These are phyloP conservation scores for Bujurquina vittata DNA, from an alignment of 2,113 vertebrate genomes.

Conservation along the genomic window DNA sequence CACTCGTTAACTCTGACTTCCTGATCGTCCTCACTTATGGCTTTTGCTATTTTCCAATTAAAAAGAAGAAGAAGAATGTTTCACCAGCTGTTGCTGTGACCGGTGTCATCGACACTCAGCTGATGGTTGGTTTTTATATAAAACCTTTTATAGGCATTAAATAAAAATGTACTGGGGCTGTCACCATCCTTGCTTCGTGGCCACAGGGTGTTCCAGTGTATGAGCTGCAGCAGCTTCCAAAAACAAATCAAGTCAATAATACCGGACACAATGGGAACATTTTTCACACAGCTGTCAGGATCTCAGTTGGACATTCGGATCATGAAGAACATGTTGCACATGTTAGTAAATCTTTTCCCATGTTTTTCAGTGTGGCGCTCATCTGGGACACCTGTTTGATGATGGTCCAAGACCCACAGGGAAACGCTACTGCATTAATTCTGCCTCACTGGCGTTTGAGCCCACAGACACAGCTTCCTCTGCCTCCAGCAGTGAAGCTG, in stretches of 20 bases:
- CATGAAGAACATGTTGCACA: neutral
- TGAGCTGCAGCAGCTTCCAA: neutral
- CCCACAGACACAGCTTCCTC: neutral
- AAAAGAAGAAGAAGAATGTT: neutral
- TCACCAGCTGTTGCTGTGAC: neutral
- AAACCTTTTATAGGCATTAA: neutral
- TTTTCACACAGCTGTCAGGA: neutral
- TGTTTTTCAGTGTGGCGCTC: constrained; percentile 91
- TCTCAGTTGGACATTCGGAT: neutral
- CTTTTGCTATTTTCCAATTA: fast-evolving
- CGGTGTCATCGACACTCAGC: neutral
- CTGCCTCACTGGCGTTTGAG: constrained; percentile 86
- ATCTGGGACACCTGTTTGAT: constrained; percentile 97
- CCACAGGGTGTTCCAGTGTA: no score
- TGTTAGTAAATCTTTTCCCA: neutral
- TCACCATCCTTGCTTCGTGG: fast-evolving
- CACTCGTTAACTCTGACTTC: no score
- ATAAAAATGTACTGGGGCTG: no score
- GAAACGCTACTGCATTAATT: constrained; percentile 97
- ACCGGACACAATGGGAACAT: neutral
- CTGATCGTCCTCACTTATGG: no score
- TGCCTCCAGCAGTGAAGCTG: neutral
- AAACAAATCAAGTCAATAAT: neutral
- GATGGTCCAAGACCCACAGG: constrained; percentile 94
- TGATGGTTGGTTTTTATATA: neutral